Conservation (phyloP, 1,140 invertebrate species). For the Achroia grisella region DNA sequence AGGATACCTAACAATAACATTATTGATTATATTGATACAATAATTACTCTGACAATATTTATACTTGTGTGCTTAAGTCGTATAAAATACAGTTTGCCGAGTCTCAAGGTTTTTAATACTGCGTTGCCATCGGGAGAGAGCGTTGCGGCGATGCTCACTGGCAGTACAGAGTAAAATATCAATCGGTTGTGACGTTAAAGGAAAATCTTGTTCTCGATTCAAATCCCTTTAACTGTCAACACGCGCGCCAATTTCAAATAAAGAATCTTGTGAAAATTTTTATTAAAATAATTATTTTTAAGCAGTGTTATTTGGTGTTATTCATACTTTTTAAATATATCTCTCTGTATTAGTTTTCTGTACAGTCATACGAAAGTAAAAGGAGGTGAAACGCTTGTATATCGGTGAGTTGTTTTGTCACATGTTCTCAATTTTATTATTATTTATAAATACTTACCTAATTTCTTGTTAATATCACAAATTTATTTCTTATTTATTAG, state of each 20-base stretch:
- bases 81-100: conserved; percentile 14
- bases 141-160: conserved; percentile 18
- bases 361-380: conserved; percentile 31
- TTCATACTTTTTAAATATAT: background rate
- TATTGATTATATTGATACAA: background rate
- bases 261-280: background rate
- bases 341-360: conserved; percentile 33
- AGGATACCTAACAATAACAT: too few relatives aligned
- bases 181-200: conserved; percentile 24
- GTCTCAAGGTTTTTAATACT: conserved; percentile 41
- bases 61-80: background rate
- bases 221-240: conserved; percentile 19
- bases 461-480: too few relatives aligned
- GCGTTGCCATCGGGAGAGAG: conserved; percentile 34
- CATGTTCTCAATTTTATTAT: conserved; percentile 13
- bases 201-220: conserved; percentile 20
- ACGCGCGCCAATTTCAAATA: conserved; percentile 29
- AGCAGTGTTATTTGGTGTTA: background rate
- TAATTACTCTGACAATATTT: background rate
- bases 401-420: conserved; percentile 35
- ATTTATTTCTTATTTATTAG: too few relatives aligned
- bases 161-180: conserved; percentile 34
- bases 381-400: conserved; percentile 38
- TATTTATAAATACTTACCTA: background rate
- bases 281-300: conserved; percentile 10